Conservation (phyloP, 2,888 invertebrate species). For the Mesorhabditis spiculigera region DNA sequence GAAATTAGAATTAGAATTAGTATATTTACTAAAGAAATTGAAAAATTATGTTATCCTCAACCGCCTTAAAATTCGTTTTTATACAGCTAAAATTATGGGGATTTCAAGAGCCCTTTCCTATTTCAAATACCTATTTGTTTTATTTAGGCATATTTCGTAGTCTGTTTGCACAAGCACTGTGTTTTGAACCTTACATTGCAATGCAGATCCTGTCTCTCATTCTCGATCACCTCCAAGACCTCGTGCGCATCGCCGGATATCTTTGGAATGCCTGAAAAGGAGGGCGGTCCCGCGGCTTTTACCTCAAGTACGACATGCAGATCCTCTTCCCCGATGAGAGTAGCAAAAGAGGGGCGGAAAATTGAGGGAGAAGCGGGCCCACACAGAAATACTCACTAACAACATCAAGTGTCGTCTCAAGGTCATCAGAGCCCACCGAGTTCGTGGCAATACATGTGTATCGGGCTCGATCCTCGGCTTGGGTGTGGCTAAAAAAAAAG, state of each 20-base stretch:
- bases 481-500: slow-evolving; percentile 17
- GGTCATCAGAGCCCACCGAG: slow-evolving; percentile 50
- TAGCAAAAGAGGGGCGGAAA: background rate
- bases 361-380: background rate
- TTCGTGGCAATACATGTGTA: slow-evolving; percentile 57
- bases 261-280: slow-evolving; percentile 30
- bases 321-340: background rate
- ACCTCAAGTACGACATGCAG: background rate
- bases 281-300: no score
- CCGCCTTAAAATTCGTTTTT: no score
- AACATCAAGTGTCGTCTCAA: slow-evolving; percentile 50
- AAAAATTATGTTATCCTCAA: no score
- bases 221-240: slow-evolving; percentile 33
- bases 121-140: background rate
- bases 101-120: no score
- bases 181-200: slow-evolving; percentile 34
- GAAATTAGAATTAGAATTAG: no score
- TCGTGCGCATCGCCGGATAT: slow-evolving; percentile 36
- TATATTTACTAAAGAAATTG: no score
- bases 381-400: slow-evolving; percentile 28
- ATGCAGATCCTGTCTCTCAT: slow-evolving; percentile 22
- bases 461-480: slow-evolving; percentile 28
- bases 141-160: background rate
- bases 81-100: no score
- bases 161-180: background rate